These are phyloP conservation scores for Xiphorhynchus erythropygius DNA, from an alignment of 2,797 vertebrate species.

Conservation along the genomic window DNA sequence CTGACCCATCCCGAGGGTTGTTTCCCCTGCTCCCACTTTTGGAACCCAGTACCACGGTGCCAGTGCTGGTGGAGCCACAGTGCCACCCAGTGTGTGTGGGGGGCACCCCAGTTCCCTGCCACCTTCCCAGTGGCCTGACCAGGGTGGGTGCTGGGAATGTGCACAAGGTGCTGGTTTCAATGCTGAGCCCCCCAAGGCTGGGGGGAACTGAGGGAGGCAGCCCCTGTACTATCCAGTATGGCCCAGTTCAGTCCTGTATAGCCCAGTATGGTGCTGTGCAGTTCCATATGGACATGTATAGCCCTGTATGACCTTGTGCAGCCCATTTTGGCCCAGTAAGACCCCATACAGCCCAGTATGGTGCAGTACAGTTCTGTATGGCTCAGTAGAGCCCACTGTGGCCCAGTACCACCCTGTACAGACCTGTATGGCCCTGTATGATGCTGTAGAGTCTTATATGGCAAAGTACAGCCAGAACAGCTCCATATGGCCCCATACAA, in stretches of 20 bases:
- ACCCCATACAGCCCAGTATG: not conserved
- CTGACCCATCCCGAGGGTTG: not conserved
- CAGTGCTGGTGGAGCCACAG: fast-evolving
- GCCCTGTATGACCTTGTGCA: not conserved
- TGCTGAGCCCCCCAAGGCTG: not conserved
- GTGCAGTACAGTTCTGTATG: not conserved
- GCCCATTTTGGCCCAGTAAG: not conserved
- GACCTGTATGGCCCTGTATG: not conserved
- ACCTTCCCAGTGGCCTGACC: not conserved
- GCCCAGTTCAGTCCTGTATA: not conserved
- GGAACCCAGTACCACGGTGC: not conserved
- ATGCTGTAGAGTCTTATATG: not conserved
- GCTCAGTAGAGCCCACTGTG: not conserved
- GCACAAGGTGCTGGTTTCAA: not conserved
- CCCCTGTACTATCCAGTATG: not conserved
- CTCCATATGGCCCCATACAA: too few species aligned
- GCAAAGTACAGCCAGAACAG: too few species aligned
- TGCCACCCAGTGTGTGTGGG: not conserved
- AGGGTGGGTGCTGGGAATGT: not conserved
- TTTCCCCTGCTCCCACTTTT: not conserved
- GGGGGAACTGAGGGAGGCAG: not conserved
- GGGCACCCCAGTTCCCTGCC: not conserved
- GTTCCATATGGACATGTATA: not conserved
- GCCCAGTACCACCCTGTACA: not conserved
- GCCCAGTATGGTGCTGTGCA: not conserved